Evolutionary conservation across 2,797 vertebrate genomes (phyloP).

Genomic region (Siniperca undulata): DNA sequence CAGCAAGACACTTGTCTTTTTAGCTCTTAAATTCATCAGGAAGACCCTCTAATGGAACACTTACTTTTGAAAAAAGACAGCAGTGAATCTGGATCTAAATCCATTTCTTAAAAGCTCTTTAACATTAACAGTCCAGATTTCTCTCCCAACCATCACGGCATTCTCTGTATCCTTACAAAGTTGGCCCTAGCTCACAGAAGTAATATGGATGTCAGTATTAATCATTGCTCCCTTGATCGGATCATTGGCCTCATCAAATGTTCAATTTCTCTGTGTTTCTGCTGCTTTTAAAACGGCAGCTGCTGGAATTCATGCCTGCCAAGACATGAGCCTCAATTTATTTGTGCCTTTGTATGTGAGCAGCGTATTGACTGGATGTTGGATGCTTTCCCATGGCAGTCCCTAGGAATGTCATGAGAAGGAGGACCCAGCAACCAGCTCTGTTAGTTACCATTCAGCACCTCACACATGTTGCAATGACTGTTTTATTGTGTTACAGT

Average conservation of each 20-base stretch:
- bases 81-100: not conserved
- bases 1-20: not conserved
- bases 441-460: constrained; percentile 33
- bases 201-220: constrained; percentile 42
- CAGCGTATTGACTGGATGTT: constrained; percentile 53
- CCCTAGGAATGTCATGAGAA: constrained; percentile 54
- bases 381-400: constrained; percentile 65
- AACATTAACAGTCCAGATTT: constrained; percentile 4
- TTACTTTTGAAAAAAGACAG: not conserved
- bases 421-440: constrained; percentile 16
- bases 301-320: constrained; percentile 58
- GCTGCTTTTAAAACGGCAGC: constrained; percentile 44
- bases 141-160: not conserved
- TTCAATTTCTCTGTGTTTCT: constrained; percentile 48
- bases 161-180: constrained; percentile 7
- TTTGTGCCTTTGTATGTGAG: constrained; percentile 62
- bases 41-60: not conserved
- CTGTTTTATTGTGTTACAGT: not conserved
- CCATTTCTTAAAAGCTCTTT: not conserved
- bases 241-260: constrained; percentile 56
- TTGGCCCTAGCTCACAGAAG: constrained; percentile 26
- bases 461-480: constrained; percentile 8
- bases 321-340: constrained; percentile 63
- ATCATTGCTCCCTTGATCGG: constrained; percentile 51
- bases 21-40: constrained; percentile 1